Percentiles rank a stretch among this genome's conserved stretches.
Conservation (phyloP, 2,888 invertebrate genomes). For the Polydrusus tereticollis region DNA sequence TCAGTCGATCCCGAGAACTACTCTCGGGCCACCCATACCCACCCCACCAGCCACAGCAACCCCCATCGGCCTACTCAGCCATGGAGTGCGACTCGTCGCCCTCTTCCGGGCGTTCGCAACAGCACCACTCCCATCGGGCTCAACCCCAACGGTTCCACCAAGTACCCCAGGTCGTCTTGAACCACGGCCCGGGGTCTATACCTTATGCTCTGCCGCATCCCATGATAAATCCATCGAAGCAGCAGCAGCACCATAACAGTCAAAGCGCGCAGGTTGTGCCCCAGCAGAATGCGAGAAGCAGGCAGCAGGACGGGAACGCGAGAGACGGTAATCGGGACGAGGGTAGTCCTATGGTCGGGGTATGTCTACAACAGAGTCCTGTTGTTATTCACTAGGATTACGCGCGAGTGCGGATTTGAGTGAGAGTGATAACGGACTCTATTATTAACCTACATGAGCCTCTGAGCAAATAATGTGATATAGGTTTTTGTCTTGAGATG, state of each 20-base stretch:
- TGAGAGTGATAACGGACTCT: slow-evolving; percentile 10
- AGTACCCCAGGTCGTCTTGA: slow-evolving; percentile 64
- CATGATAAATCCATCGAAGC: slow-evolving; percentile 58
- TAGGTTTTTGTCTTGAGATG: slow-evolving; percentile 21
- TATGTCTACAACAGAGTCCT: slow-evolving; percentile 92
- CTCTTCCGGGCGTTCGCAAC: slow-evolving; percentile 54
- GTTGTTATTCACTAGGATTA: slow-evolving; percentile 85
- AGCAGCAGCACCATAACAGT: slow-evolving; percentile 44
- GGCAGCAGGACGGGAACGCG: slow-evolving; percentile 2
- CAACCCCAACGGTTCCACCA: slow-evolving; percentile 56
- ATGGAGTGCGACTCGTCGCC: slow-evolving; percentile 86
- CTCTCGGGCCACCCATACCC: slow-evolving; percentile 58
- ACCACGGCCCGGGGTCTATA: slow-evolving; percentile 66
- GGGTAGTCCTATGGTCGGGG: slow-evolving; percentile 88
- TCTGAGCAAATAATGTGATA: slow-evolving; percentile 22
- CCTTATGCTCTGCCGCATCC: slow-evolving; percentile 64
- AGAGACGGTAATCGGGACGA: slow-evolving; percentile 65
- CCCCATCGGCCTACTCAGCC: slow-evolving; percentile 65
- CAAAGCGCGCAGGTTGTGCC: slow-evolving; percentile 40
- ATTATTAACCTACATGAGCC: slow-evolving; percentile 10
- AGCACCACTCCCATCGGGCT: slow-evolving; percentile 55
- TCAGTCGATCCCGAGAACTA: slow-evolving; percentile 66
- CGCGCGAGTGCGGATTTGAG: slow-evolving; percentile 27
- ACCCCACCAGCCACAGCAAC: slow-evolving; percentile 54
- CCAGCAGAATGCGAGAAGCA: slow-evolving; percentile 55